phyloP scores from a whole-genome alignment of 2,888 invertebrate genomes.

The Prenolepis imparis region DNA sequence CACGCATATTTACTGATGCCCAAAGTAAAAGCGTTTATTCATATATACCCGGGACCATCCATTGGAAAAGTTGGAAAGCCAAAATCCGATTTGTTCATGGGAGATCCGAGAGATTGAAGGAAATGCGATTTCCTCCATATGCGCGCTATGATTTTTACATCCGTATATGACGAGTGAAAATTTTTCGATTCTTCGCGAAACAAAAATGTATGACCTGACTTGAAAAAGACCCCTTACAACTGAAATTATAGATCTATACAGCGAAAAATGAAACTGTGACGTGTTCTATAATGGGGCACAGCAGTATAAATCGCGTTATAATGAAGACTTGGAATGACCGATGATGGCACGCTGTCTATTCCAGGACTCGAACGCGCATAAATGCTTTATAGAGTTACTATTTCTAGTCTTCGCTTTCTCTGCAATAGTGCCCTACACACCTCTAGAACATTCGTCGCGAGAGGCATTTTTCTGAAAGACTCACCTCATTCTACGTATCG shows the following conservation, averaged over 20 bases:
- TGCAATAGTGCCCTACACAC: conserved; percentile 35
- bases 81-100: conserved; percentile 47
- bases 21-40: conserved; percentile 34
- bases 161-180: neutral
- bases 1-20: conserved; percentile 27
- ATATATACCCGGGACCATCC: neutral
- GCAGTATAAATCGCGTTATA: conserved; percentile 10
- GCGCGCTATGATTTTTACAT: neutral
- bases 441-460: conserved; percentile 42
- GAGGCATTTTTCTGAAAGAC: conserved; percentile 50
- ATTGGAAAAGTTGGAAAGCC: conserved; percentile 21
- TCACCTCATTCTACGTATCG: conserved; percentile 46
- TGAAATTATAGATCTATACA: conserved; percentile 6
- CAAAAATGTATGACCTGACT: neutral
- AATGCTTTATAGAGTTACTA: conserved; percentile 62
- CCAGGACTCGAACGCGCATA: conserved; percentile 36
- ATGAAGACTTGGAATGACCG: conserved; percentile 50
- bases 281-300: neutral
- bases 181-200: neutral
- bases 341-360: conserved; percentile 50
- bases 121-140: conserved; percentile 31
- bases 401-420: conserved; percentile 56
- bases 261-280: neutral
- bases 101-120: conserved; percentile 31
- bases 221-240: neutral